Evolutionary conservation across 2,113 vertebrate genomes (phyloP), one percentile per base, ranked within the genome.

Genomic region (Scatophagus argus): DNA sequence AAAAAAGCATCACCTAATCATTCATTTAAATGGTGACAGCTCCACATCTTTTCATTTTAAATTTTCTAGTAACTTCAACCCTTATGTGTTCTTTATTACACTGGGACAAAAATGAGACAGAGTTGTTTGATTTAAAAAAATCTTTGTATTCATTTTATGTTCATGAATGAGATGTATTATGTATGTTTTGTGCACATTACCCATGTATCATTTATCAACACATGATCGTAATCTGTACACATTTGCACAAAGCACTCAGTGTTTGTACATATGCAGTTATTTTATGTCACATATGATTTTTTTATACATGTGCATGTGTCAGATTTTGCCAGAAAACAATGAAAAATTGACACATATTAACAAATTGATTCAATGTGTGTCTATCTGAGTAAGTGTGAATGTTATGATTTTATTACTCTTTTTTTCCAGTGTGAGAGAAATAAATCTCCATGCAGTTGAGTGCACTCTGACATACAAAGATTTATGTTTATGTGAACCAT

Each of bases 191-290:
- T 91, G 92, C 90, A 92, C 90, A 91, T 92, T 91, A 92, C 79
- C 89, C 84, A 90, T 92, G 89, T 89, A 88, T 90, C 91, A 79
- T 87, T 91, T 94, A 94, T 92, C 89, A 91, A 89, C 91, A 93
- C 90, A 79, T 88, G 82, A 93, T 91, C 88, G 81, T 94, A 93
- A 94, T 94, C 88, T 94, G 90, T 94, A 95, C 91, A 94, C 93
- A 94, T 93, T 94, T 95, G 94, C 94, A 94, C 93, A 94, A 91
- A 92, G 87, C 87, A 92, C 92, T 93, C 93, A 83, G 86, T 94
- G 92, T 95, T 92, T 94, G 93, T 95, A 94, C 93, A 94, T 95
- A 93, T 93, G 85, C 92, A 89, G 81, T 93, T 93, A 84, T 79
- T 88, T 85, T 87, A 75, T 89, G 84, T 92, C 88, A 91, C 84